Evolutionary conservation across 1,140 invertebrate species (phyloP), one percentile per base, ranked within the genome.

Genomic region (Gryon sp.): DNA sequence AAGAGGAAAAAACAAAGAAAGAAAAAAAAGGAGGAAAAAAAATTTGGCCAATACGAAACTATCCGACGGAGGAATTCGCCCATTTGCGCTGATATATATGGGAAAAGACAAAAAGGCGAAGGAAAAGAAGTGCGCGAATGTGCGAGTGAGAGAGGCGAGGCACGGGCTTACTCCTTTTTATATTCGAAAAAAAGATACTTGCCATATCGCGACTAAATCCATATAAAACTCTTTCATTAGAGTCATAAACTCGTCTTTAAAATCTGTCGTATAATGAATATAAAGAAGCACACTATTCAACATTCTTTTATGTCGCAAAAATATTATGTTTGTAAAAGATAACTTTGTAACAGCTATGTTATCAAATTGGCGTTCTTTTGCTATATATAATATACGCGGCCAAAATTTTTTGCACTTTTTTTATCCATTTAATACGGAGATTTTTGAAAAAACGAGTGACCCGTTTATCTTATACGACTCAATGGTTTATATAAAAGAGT

Each of bases 191-290:
- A 24, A 53, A 70, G 55, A 55, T 60, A 60, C 46, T 70, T 60
- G 66, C 26, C 66, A 53, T 70, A 59, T 59, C 57, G 46, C 68
- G 40, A 62, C 57, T 62, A 62, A 72, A 62, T 62, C 48, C 68
- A 62, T 62, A 72, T 55, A 53, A 62, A 72, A 72, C 57, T 60
- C 66, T 62, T 72, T 72, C 38, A 70, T 72, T 46, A 43, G 40
- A 62, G 46, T 43, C 57, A 62, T 72, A 72, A 62, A 72, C 38
- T 62, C 46, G 66, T 70, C 57, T 72, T 72, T 53, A 53, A 72
- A 72, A 55, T 62, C 46, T 62, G 68, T 55, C 57, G 68, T 60
- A 72, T 62, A 72, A 72, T 62, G 55, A 62, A 62, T 72, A 46
- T 55, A 72, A 72, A 72, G 57, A 72, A n/a, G n/a, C 59, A 38